These are phyloP conservation scores for Eupithecia subfuscata DNA, from an alignment of 2,888 invertebrate species.

Conservation along the genomic window DNA sequence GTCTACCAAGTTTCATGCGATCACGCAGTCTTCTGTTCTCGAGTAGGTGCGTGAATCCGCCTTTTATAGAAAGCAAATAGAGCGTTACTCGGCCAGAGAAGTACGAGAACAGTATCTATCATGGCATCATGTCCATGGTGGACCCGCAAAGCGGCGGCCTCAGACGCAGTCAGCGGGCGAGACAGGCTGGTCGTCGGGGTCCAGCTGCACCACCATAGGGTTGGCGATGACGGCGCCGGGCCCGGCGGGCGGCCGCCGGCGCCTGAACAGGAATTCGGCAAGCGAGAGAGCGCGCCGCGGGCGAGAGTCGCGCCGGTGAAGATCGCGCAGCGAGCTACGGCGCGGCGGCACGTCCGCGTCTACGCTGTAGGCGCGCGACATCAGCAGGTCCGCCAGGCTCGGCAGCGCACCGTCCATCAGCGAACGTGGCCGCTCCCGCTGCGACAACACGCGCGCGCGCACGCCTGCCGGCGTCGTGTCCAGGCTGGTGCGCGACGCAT, in stretches of 20 bases:
- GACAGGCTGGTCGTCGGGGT: slow-evolving; percentile 28
- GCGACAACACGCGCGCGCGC: slow-evolving; percentile 62
- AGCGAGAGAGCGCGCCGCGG: slow-evolving; percentile 53
- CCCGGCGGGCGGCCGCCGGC: slow-evolving; percentile 45
- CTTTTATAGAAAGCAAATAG: background rate
- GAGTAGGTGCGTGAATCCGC: background rate
- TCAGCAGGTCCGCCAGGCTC: slow-evolving; percentile 56
- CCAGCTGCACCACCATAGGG: slow-evolving; percentile 64
- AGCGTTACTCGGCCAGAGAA: background rate
- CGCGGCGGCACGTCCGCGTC: slow-evolving; percentile 46
- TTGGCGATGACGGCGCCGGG: slow-evolving; percentile 64
- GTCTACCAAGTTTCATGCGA: background rate
- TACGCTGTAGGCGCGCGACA: slow-evolving; percentile 61
- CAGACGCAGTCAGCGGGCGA: slow-evolving; percentile 4
- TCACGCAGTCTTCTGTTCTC: background rate
- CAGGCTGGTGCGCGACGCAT: slow-evolving; percentile 61
- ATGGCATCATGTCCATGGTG: background rate
- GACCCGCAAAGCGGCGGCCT: background rate
- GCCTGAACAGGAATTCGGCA: slow-evolving; percentile 57
- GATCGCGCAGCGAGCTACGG: slow-evolving; percentile 47
- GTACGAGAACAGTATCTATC: background rate
- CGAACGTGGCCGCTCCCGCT: slow-evolving; percentile 68
- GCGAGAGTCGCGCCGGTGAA: slow-evolving; percentile 18
- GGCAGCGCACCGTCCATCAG: slow-evolving; percentile 61
- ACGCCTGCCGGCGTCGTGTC: slow-evolving; percentile 60